These are phyloP conservation scores for Lerista edwardsae DNA, from an alignment of 2,797 vertebrate genomes.

Conservation along the genomic window DNA sequence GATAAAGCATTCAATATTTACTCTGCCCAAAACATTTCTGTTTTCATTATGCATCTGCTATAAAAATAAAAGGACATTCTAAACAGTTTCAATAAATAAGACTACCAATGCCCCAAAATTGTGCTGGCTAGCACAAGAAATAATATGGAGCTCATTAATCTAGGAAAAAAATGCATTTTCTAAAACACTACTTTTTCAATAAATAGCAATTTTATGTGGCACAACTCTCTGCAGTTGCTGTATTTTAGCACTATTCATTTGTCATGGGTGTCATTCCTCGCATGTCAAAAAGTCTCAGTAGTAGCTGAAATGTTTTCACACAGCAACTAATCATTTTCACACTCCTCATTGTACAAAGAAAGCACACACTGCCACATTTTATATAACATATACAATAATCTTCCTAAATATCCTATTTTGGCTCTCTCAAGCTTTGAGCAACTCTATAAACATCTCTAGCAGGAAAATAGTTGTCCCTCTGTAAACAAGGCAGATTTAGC, in stretches of 20 bases:
- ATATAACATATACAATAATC: conserved; percentile 59
- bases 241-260: conserved; percentile 37
- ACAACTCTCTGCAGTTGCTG: conserved; percentile 33
- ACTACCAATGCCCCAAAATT: conserved; percentile 71
- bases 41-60: conserved; percentile 68
- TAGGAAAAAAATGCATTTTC: conserved; percentile 56
- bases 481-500: conserved; percentile 56
- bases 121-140: conserved; percentile 66
- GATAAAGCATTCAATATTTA: conserved; percentile 54
- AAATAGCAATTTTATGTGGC: conserved; percentile 47
- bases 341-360: conserved; percentile 52
- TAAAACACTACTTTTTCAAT: conserved; percentile 48
- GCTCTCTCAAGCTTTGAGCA: conserved; percentile 46
- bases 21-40: conserved; percentile 57
- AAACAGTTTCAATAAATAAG: conserved; percentile 85
- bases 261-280: conserved; percentile 18
- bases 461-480: conserved; percentile 66
- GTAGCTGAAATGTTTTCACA: conserved; percentile 63
- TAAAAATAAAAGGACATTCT: conserved; percentile 84
- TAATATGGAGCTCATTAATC: conserved; percentile 49
- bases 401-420: conserved; percentile 57
- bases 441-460: conserved; percentile 58
- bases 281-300: conserved; percentile 49
- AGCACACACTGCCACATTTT: conserved; percentile 60
- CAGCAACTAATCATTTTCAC: conserved; percentile 54